Evolutionary conservation across 2,888 invertebrate genomes (phyloP), one percentile per base, ranked within the genome.

Genomic region (Drosophila meridiana): DNA sequence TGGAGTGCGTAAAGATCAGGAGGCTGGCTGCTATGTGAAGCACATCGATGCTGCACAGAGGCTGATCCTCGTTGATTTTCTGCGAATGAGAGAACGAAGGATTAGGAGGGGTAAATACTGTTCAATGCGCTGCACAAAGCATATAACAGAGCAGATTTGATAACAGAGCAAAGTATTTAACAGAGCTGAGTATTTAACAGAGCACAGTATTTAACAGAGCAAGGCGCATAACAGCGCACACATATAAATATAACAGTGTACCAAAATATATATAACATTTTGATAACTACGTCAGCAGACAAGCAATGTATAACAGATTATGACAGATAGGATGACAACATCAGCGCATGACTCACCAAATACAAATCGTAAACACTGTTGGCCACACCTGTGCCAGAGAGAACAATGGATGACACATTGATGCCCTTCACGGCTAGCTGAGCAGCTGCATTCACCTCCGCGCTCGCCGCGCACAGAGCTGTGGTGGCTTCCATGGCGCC

Each of bases 1-100:
- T 78, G 3, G 92, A 91, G 60, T 92, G 92, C 4, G 92, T 92
- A 28, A 92, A 91, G 36, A 92, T 82, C 13, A 90, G 72, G 28
- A 92, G 55, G 14, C 91, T 90, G 34, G 91, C 87, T 20, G 90
- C 89, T 28, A 92, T 64, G 61, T 92, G 89, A 5, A 89, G 65
- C 11, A 87, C 50, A 61, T 91, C 92, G 20, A 89, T 52, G 36
- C 78, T 62, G 47, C 60, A 69, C 6, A 92, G 45, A 4, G 80
- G 43, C 61, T 91, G 86, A 42, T 87, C 89, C 60, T 92, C 88
- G 9, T 72, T 74, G 20, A 76, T 76, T 86, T 91, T 91, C 86
- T 78, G 36, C 9, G 5, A 50, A 48, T 4, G 30, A n/a, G 48
- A n/a, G 8, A 50, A 32, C 2, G 2, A 3, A 48, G 59, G n/a